phyloP scores from a whole-genome alignment of 2,113 vertebrate genomes.

The Mus pahari region DNA sequence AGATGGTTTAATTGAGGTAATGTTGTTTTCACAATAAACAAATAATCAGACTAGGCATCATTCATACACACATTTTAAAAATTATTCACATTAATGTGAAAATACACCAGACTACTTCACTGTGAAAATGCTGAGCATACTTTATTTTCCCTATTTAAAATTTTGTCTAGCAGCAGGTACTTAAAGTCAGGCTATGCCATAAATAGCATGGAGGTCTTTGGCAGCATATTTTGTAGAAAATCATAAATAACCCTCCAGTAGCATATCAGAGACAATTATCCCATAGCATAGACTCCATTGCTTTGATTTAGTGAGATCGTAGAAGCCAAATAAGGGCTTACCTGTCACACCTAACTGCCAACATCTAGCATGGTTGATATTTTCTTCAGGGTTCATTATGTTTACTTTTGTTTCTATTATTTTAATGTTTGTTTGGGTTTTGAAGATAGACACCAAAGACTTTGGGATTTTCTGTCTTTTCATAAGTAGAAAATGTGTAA shows the following conservation, averaged over 20 bases:
- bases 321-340: conserved; percentile 77
- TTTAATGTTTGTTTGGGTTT: conserved; percentile 75
- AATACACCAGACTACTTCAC: neutral
- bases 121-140: neutral
- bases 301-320: conserved; percentile 82
- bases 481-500: neutral
- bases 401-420: conserved; percentile 69
- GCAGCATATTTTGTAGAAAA: conserved; percentile 84
- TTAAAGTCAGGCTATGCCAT: conserved; percentile 68
- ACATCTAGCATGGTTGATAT: conserved; percentile 56
- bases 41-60: neutral
- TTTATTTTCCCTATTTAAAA: conserved; percentile 56
- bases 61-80: neutral
- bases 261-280: conserved; percentile 84
- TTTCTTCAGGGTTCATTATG: conserved; percentile 71
- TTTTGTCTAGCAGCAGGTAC: conserved; percentile 62
- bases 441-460: conserved; percentile 27
- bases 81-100: neutral
- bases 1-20: neutral
- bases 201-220: conserved; percentile 77
- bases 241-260: conserved; percentile 80
- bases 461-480: neutral
- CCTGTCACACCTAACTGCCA: conserved; percentile 72
- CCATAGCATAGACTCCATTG: conserved; percentile 64
- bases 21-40: neutral